Evolutionary conservation across 2,888 invertebrate species (phyloP).

Genomic region (Saturnia japonica): DNA sequence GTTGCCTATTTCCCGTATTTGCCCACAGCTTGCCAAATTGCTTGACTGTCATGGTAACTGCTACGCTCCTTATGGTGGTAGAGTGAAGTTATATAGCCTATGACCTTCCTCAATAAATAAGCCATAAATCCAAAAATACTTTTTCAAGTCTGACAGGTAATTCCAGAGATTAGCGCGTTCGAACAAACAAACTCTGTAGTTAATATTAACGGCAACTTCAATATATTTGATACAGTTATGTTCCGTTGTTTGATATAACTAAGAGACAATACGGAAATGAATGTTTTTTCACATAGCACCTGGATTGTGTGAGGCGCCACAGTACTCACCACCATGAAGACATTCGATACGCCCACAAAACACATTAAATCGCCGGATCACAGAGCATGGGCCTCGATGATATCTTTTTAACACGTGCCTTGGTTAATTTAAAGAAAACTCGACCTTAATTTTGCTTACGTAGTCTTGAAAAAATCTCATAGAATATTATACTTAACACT

Average conservation of each 20-base stretch:
- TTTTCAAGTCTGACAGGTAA: no score
- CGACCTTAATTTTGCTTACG: neutral
- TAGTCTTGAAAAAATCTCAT: accelerated
- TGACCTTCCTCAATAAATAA: neutral
- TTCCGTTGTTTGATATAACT: conserved; percentile 25
- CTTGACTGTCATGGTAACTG: no score
- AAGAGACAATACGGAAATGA: conserved; percentile 32
- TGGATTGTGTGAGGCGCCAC: conserved; percentile 65
- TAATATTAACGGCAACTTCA: neutral
- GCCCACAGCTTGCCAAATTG: no score
- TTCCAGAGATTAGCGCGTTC: neutral
- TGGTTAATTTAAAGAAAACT: conserved; percentile 20
- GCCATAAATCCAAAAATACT: no score
- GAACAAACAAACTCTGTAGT: neutral
- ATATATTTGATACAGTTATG: conserved; percentile 18
- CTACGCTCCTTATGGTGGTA: no score
- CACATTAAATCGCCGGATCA: conserved; percentile 73
- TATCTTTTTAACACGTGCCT: conserved; percentile 68
- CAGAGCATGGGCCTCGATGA: conserved; percentile 71
- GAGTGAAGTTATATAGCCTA: neutral
- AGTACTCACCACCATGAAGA: conserved; percentile 52
- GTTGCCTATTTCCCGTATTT: no score
- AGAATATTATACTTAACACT: neutral
- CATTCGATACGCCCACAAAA: conserved; percentile 77
- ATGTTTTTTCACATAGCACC: conserved; percentile 35